phyloP scores from a whole-genome alignment of 1,140 invertebrate genomes.

The Oncopeltus fasciatus region DNA sequence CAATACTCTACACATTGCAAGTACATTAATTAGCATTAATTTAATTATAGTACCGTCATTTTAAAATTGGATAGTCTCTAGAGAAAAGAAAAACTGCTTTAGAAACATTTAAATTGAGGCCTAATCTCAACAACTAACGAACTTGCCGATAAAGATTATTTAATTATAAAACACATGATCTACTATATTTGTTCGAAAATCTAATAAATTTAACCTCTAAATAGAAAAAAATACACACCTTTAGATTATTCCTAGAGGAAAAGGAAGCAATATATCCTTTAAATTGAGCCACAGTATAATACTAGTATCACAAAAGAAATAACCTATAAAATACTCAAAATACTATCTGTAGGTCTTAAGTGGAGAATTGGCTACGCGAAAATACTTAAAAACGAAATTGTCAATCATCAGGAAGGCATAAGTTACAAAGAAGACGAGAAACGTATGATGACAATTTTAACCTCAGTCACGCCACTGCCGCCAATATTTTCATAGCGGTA shows the following conservation, averaged over 20 bases:
- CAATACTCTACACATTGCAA: too few species aligned
- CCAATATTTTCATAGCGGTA: background rate
- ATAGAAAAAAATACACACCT: background rate
- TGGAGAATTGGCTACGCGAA: background rate
- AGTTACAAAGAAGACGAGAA: constrained; percentile 6
- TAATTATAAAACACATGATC: too few species aligned
- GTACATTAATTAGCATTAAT: too few species aligned
- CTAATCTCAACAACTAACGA: background rate
- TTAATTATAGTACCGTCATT: background rate
- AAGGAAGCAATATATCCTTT: background rate
- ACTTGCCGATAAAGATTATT: background rate
- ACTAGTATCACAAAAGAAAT: constrained; percentile 2
- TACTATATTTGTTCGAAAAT: too few species aligned
- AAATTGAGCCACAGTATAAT: background rate
- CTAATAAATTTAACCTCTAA: too few species aligned
- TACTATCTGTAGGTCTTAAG: background rate
- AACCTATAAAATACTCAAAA: background rate
- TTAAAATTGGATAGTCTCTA: background rate
- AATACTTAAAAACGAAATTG: background rate
- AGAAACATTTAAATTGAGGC: background rate
- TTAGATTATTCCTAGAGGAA: background rate
- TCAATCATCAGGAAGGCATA: constrained; percentile 3
- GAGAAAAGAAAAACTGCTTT: background rate
- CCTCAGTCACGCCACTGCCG: background rate
- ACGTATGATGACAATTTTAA: constrained; percentile 5